Conservation (phyloP, 1,140 invertebrate genomes). For the Thaumetopoea pityocampa region DNA sequence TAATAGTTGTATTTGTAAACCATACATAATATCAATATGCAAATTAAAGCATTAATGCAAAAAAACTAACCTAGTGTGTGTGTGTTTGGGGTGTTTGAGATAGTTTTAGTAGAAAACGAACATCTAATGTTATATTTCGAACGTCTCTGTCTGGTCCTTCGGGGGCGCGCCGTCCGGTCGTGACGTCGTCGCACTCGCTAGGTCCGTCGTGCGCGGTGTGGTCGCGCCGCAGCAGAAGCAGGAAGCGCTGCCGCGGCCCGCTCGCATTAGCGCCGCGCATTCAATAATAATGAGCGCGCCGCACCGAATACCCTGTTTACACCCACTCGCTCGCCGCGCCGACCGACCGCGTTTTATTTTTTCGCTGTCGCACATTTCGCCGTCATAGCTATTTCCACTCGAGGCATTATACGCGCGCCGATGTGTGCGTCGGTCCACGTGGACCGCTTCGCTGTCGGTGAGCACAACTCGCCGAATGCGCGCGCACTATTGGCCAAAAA, state of each 20-base stretch:
- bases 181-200: neutral
- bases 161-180: neutral
- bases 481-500: slow-evolving; percentile 38
- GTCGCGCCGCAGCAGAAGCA: slow-evolving; percentile 15
- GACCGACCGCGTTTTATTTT: slow-evolving; percentile 76
- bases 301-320: slow-evolving; percentile 73
- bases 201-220: neutral
- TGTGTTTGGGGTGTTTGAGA: neutral
- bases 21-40: no score
- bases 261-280: slow-evolving; percentile 69
- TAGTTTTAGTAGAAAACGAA: neutral
- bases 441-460: slow-evolving; percentile 62
- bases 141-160: neutral
- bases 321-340: slow-evolving; percentile 70
- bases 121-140: neutral
- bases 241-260: slow-evolving; percentile 43
- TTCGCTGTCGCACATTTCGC: slow-evolving; percentile 77
- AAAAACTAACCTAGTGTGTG: no score
- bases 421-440: slow-evolving; percentile 72
- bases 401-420: slow-evolving; percentile 70
- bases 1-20: no score
- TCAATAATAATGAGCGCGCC: slow-evolving; percentile 74
- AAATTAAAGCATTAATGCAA: no score
- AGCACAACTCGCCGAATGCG: slow-evolving; percentile 48
- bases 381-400: slow-evolving; percentile 76